These are phyloP conservation scores for Anhinga anhinga DNA, from an alignment of 2,113 vertebrate species.

Conservation along the genomic window DNA sequence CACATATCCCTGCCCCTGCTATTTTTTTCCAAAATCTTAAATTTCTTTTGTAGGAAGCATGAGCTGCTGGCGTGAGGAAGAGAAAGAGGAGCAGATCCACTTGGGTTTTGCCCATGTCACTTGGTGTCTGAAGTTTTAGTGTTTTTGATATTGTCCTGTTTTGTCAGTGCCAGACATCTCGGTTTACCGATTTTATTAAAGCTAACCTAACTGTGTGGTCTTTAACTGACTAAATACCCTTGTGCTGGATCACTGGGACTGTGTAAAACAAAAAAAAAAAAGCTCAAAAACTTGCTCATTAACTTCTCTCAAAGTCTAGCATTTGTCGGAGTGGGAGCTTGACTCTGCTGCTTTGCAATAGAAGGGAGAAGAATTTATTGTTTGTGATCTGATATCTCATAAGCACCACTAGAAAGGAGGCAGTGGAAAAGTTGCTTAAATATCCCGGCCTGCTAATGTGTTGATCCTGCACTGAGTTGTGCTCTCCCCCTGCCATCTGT, in stretches of 20 bases:
- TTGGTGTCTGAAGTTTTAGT: background rate
- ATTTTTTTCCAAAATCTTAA: background rate
- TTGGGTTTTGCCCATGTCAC: background rate
- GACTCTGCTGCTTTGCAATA: background rate
- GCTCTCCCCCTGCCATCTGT: constrained; percentile 22
- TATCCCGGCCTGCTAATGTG: background rate
- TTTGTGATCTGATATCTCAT: background rate
- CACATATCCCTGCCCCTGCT: background rate
- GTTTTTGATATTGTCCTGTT: background rate
- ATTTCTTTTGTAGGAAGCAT: background rate
- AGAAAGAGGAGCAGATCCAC: background rate
- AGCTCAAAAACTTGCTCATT: background rate
- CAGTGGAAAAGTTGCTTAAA: background rate
- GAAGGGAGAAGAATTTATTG: background rate
- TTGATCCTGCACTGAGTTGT: background rate
- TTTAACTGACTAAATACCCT: background rate
- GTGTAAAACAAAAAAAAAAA: background rate
- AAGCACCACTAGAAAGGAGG: background rate
- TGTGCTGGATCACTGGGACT: background rate
- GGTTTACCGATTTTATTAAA: background rate
- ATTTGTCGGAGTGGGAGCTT: background rate
- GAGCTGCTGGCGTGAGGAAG: background rate
- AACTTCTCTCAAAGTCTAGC: background rate
- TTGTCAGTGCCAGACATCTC: background rate
- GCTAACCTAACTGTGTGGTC: background rate